These are phyloP conservation scores for Frieseomelitta varia DNA, from an alignment of 1,140 invertebrate genomes.

Conservation along the genomic window DNA sequence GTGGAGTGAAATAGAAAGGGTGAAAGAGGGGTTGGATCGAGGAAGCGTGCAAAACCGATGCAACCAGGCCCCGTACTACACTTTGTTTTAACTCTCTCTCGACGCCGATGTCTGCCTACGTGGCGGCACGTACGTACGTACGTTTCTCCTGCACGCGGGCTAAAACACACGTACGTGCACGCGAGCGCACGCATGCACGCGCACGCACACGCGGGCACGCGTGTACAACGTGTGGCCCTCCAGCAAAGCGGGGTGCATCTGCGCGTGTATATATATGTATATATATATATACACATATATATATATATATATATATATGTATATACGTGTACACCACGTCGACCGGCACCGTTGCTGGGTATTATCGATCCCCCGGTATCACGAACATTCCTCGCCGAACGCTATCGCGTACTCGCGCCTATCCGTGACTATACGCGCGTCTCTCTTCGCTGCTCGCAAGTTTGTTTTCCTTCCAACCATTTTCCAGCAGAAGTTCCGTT, in stretches of 20 bases:
- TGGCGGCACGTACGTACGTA: slow-evolving; percentile 25
- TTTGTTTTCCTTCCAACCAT: slow-evolving; percentile 11
- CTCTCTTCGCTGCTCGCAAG: slow-evolving; percentile 9
- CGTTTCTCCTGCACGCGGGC: neutral
- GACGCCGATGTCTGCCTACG: slow-evolving; percentile 12
- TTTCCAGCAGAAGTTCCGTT: neutral
- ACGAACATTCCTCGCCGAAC: slow-evolving; percentile 59
- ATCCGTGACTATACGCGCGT: neutral
- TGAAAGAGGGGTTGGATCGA: neutral
- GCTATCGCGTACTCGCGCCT: slow-evolving; percentile 53
- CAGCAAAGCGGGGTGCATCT: slow-evolving; percentile 13
- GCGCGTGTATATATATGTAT: neutral
- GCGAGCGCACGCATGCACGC: neutral
- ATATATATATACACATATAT: neutral
- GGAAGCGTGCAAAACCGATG: slow-evolving; percentile 46
- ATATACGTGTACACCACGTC: slow-evolving; percentile 12
- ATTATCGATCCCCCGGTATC: slow-evolving; percentile 70
- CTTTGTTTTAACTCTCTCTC: slow-evolving; percentile 42
- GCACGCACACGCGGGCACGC: neutral
- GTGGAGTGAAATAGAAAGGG: neutral
- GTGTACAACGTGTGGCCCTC: neutral
- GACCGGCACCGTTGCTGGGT: slow-evolving; percentile 48
- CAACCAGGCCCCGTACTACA: slow-evolving; percentile 29
- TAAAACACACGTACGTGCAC: neutral
- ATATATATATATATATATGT: neutral